A percentile compares a stretch with the other conserved stretches of the same genome.
These are phyloP conservation scores for Eleginops maclovinus DNA, from an alignment of 2,113 vertebrate species.

Conservation along the genomic window DNA sequence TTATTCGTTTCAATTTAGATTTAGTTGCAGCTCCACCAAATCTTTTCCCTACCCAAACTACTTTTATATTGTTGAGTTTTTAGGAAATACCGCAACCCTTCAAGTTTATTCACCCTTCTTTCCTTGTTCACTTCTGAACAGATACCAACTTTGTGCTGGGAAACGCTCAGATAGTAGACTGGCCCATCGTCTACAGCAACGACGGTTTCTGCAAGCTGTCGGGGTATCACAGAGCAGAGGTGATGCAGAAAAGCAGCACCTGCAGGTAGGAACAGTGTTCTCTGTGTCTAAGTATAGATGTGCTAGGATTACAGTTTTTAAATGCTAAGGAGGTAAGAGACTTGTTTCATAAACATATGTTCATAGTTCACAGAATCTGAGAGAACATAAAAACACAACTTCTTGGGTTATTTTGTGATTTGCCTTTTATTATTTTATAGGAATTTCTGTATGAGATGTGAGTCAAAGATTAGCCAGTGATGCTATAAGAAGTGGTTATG, in stretches of 20 bases:
- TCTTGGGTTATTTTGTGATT: no score
- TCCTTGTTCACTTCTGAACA: conserved; percentile 72
- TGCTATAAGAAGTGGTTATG: background rate
- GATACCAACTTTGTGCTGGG: conserved; percentile 99
- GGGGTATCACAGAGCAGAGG: conserved; percentile 98
- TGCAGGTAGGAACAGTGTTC: conserved; percentile 90
- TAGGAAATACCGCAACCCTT: conserved; percentile 9
- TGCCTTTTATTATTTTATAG: no score
- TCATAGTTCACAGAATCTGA: background rate
- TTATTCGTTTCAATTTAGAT: conserved; percentile 1
- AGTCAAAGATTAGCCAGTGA: conserved; percentile 1
- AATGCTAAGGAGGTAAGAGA: background rate
- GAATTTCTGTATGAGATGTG: no score
- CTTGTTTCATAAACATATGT: background rate
- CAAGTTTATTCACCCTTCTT: conserved; percentile 24
- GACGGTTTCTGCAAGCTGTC: conserved; percentile 99
- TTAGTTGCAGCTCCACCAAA: conserved; percentile 14
- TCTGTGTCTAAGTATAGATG: background rate
- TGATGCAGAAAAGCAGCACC: conserved; percentile 99
- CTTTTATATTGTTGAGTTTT: conserved; percentile 8
- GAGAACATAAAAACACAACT: background rate
- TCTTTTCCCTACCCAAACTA: conserved; percentile 7
- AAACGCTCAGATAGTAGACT: conserved; percentile 99
- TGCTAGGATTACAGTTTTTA: background rate
- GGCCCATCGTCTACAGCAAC: conserved; percentile 99